These are phyloP conservation scores for Zosterops hypoxanthus DNA, from an alignment of 2,113 vertebrate species.

Conservation along the genomic window DNA sequence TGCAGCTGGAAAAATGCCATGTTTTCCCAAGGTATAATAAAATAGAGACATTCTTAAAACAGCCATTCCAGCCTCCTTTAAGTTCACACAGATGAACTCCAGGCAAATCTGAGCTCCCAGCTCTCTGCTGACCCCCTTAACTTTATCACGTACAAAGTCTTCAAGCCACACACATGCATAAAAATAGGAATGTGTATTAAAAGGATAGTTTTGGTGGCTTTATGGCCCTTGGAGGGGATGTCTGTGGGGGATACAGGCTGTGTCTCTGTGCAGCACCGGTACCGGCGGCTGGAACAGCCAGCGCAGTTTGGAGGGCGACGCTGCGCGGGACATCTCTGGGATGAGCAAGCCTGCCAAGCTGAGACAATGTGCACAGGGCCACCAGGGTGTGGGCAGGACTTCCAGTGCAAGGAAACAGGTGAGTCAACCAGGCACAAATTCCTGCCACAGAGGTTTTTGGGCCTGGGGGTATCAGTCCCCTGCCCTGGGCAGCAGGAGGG, in stretches of 20 bases:
- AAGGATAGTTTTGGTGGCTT: neutral
- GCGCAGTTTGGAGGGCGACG: constrained; percentile 74
- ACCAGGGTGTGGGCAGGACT: constrained; percentile 81
- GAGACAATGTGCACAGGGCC: constrained; percentile 60
- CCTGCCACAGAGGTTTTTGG: neutral
- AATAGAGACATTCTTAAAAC: neutral
- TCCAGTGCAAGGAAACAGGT: constrained; percentile 83
- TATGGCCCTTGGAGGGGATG: neutral
- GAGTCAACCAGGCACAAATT: constrained; percentile 1
- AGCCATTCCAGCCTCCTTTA: neutral
- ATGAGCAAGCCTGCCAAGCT: constrained; percentile 67
- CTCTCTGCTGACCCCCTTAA: neutral
- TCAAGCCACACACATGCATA: neutral
- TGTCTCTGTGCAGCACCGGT: constrained; percentile 75
- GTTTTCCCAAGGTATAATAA: neutral
- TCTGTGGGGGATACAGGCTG: neutral
- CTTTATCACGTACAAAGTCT: rapidly evolving
- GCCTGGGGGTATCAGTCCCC: neutral
- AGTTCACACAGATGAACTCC: neutral
- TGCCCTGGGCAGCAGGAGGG: neutral
- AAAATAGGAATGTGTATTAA: rapidly evolving
- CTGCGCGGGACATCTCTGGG: constrained; percentile 82
- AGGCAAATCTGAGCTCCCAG: neutral
- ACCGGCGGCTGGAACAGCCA: constrained; percentile 77
- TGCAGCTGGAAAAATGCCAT: neutral